Base-by-base conservation (phyloP, 2,888 invertebrate genomes). In the Lycia hirtaria region DNA sequence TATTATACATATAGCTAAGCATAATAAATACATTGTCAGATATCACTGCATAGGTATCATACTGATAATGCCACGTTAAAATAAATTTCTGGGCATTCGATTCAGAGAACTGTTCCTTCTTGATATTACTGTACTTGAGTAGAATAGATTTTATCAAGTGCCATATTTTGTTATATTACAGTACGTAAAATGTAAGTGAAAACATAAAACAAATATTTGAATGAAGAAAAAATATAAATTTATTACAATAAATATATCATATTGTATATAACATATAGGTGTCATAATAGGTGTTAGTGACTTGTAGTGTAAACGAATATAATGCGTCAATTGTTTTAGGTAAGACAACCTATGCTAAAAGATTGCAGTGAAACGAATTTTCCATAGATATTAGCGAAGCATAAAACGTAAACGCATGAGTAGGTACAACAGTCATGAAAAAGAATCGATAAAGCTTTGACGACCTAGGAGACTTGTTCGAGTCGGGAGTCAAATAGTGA, bases 301-400 rank as follows among this genome's bases (percentile, higher is more conserved):
- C 1, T 10, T 48, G 15, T 48, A 7, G 37, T 28, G 19, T 26
- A 28, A 48, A 49, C 37, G 20, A 14, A 22, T 20, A 15, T 15
- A 24, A 5, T 22, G 4, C 28, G 19, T 26, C 7, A 1, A 19
- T 28, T 28, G 3, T 26, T 15, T 15, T 41, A 17, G 10, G 15
- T 26, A 24, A 2, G n/a, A n/a, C n/a, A 10, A 38, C 38, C 12
- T 41, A 41, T 4, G 38, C 5, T 10, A 26, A 41, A 28, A 22
- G 2, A 22, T 38, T 38, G 12, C 26, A 41, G 41, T 26, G 15
- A 26, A 41, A 26, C 26, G 5, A 19, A 28, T 28, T 47, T 53
- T 28, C 35, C 33, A 24, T 30, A 43, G 32, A 47, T 33, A 56
- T 49, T 55, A 63, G 64, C 64, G 57, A 66, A 64, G 66, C 64